phyloP scores from a whole-genome alignment of 2,797 vertebrate genomes.

The Megalops cyprinoides region DNA sequence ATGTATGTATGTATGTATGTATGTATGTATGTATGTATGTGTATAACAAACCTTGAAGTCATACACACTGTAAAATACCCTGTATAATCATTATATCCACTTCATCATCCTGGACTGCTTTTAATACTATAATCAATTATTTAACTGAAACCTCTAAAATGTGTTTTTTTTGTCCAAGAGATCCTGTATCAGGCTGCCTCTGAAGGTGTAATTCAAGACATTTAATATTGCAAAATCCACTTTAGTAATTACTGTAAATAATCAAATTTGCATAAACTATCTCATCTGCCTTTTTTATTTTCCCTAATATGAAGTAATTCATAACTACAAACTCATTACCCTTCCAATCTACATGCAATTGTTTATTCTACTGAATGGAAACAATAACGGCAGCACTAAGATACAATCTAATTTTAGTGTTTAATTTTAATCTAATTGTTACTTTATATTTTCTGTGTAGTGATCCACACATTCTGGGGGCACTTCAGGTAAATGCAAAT shows the following conservation, averaged over 20 bases:
- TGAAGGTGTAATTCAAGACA: neutral
- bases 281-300: neutral
- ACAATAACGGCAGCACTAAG: neutral
- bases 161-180: neutral
- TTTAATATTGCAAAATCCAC: neutral
- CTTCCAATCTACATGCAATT: too few species aligned
- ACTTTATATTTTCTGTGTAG: too few species aligned
- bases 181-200: neutral
- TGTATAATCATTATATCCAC: neutral
- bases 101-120: too few species aligned
- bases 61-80: neutral
- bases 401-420: neutral
- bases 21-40: neutral
- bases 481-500: too few species aligned
- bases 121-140: too few species aligned
- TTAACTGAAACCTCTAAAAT: too few species aligned
- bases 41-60: neutral
- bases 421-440: neutral
- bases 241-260: neutral
- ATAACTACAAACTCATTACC: neutral
- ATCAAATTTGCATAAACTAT: neutral
- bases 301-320: conserved; percentile 2
- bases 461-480: too few species aligned
- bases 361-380: neutral
- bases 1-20: neutral